A percentile compares a stretch with the other conserved stretches of the same genome.
phyloP scores from a whole-genome alignment of 30 jellyfish, hydroid and myxozoan species.

The Pelagia noctiluca region DNA sequence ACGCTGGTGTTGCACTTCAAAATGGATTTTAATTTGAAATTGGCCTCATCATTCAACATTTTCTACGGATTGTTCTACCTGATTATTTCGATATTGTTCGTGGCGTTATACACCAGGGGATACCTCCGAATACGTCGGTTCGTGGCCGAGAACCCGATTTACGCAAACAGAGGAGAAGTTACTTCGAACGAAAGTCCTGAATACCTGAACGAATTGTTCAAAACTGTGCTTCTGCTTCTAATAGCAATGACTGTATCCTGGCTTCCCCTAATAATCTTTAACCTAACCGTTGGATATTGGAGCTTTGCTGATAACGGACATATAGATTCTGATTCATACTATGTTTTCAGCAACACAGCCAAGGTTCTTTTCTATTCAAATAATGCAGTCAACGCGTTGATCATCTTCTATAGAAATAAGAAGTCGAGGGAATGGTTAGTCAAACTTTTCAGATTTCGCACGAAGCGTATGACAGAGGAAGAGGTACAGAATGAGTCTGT shows the following conservation, averaged over 20 bases:
- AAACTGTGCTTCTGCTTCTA: conserved; percentile 10
- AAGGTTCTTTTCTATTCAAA: not conserved
- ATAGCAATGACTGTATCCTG: not conserved
- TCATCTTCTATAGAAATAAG: not conserved
- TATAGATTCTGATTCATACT: too few species aligned
- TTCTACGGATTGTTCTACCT: too few species aligned
- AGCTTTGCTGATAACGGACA: too few species aligned
- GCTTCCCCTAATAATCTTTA: too few species aligned
- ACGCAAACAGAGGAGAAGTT: not conserved
- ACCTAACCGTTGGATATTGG: too few species aligned
- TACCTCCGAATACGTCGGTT: conserved; percentile 1
- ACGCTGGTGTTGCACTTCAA: too few species aligned
- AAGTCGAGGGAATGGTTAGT: conserved; percentile 1
- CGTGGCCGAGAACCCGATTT: not conserved
- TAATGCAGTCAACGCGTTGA: not conserved
- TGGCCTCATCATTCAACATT: too few species aligned
- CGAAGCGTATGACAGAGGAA: too few species aligned
- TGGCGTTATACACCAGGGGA: conserved; percentile 24
- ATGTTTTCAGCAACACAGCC: too few species aligned
- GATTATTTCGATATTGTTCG: not conserved
- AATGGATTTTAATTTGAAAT: too few species aligned
- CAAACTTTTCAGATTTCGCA: not conserved
- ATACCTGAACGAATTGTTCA: not conserved
- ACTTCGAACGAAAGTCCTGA: not conserved
- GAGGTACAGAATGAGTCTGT: too few species aligned